Conservation (phyloP, 2,797 vertebrate genomes). For the Trematomus bernacchii region DNA sequence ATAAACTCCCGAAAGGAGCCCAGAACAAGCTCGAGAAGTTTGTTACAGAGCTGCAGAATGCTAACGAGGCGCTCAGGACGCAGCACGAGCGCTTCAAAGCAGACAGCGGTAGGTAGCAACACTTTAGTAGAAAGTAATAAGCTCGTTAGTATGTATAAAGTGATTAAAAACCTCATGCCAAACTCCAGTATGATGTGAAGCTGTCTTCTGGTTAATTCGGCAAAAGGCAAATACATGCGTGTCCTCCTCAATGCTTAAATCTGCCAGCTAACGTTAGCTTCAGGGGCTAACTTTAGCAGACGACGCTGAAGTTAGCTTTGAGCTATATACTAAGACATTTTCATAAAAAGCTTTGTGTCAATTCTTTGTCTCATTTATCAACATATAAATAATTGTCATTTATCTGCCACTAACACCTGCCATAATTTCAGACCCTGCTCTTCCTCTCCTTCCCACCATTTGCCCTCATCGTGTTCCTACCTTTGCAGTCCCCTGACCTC, state of each 20-base stretch:
- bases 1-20: slow-evolving; percentile 91
- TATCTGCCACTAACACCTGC: no score
- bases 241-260: background rate
- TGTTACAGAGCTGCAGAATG: slow-evolving; percentile 90
- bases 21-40: slow-evolving; percentile 95
- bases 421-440: no score
- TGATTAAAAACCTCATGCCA: fast-evolving
- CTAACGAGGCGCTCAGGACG: slow-evolving; percentile 88
- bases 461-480: no score
- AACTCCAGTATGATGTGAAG: fast-evolving
- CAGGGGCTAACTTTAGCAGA: slow-evolving; percentile 42
- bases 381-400: no score
- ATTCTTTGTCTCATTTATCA: no score
- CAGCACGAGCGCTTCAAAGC: slow-evolving; percentile 93
- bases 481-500: no score
- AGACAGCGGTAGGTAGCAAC: slow-evolving; percentile 88
- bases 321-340: no score
- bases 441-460: no score
- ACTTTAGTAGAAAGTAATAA: fast-evolving
- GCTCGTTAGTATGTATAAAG: background rate
- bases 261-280: slow-evolving; percentile 34
- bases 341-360: no score
- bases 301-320: no score
- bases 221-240: fast-evolving
- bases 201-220: background rate